A percentile compares a stretch with the other conserved stretches of the same genome.
Conservation (phyloP, 2,113 vertebrate genomes). For the Triplophysa dalaica region DNA sequence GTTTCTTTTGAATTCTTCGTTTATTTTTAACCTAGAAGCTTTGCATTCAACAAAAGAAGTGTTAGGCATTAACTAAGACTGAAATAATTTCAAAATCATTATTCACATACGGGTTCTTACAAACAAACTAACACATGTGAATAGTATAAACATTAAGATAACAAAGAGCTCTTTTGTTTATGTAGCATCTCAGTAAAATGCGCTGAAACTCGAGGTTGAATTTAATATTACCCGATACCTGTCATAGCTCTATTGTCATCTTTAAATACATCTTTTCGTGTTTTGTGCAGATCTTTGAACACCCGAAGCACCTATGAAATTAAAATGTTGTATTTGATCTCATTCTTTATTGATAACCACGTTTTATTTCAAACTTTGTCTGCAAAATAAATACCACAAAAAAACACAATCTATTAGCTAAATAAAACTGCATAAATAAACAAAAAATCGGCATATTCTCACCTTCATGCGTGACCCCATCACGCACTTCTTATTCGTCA, state of each 20-base stretch:
- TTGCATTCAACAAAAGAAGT: not conserved
- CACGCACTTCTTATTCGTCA: not conserved
- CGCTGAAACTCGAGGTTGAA: no score
- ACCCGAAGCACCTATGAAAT: conserved; percentile 64
- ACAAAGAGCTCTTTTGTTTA: not conserved
- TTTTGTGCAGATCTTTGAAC: conserved; percentile 75
- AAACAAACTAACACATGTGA: not conserved
- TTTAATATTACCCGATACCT: conserved; percentile 55
- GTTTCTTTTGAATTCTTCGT: conserved; percentile 76
- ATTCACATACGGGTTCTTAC: no score
- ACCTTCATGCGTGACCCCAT: conserved; percentile 54
- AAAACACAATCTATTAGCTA: not conserved
- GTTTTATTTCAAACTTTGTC: not conserved
- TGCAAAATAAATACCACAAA: not conserved
- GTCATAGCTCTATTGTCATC: conserved; percentile 68
- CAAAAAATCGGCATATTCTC: not conserved
- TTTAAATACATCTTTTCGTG: conserved; percentile 71
- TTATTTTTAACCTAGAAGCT: conserved; percentile 76
- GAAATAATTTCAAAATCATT: not conserved
- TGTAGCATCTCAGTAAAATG: not conserved
- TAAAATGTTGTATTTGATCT: not conserved
- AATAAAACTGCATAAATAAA: not conserved
- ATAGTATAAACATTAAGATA: not conserved
- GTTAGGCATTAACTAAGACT: not conserved
- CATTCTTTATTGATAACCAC: not conserved